Base-by-base conservation (phyloP, 2,797 vertebrate genomes). In the Geotria australis region DNA sequence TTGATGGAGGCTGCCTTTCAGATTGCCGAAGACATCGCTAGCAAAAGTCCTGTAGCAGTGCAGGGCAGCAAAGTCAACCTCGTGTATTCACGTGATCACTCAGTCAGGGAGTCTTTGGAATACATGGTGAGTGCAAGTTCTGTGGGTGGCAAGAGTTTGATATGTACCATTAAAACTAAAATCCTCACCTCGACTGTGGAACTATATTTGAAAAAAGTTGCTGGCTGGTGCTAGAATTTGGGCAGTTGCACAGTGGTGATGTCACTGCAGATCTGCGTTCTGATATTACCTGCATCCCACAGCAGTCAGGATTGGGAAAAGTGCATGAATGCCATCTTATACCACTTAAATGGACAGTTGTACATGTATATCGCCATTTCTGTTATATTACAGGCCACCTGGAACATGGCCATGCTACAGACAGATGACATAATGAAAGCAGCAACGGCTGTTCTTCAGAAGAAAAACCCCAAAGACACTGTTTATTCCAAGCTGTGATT, bases 381-480 rank as follows among this genome's bases (percentile, higher is more conserved):
- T 46, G 7, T 45, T 7, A 14, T 5, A 45, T 8, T 11, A 3
- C 66, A 88, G 83, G 73, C 75, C 1, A 59, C 69, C 2, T 91
- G 83, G 85, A 88, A 88, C 72, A 91, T 85, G 83, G 73, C 75
- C 66, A 91, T 88, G 83, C 70, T 91, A 47, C 83, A 88, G 67
- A 77, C 76, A 1, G 60, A 81, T 1, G 83, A 91, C 49, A 2
- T 91, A 48, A 51, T 78, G 55, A 81, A 80, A 56, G 81, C 78
- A 0, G 76, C 74, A 8, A 77, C 79, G 67, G 80, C 81, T 0
- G 12, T 62, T 2, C 61, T 81, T 69, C 78, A 85, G 69, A 85
- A 77, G 71, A 82, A 80, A 63, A 70, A 65, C 1, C 65, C 66
- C 2, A 79, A 76, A 63, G 65, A 61, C 0, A 2, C 75, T 1